These are phyloP conservation scores for Odontophorus gujanensis DNA, from an alignment of 2,113 vertebrate genomes.

Conservation along the genomic window DNA sequence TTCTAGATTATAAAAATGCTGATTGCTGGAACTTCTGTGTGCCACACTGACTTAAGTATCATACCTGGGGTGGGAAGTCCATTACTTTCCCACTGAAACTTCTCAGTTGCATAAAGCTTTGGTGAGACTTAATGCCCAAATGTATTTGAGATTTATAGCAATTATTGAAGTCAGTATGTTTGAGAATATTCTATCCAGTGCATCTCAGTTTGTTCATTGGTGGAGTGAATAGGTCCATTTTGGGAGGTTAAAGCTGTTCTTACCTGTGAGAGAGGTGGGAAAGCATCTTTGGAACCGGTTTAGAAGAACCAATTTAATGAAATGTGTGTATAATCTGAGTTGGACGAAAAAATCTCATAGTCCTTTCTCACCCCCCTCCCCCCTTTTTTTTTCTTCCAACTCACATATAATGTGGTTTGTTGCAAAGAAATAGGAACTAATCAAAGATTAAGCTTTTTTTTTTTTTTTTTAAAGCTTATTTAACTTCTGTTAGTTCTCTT, in stretches of 20 bases:
- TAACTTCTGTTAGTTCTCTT: background rate
- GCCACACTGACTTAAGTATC: background rate
- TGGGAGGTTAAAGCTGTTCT: background rate
- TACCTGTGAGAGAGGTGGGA: background rate
- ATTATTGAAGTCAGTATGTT: background rate
- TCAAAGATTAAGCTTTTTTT: background rate
- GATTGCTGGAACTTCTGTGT: background rate
- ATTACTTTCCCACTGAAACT: background rate
- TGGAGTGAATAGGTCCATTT: background rate
- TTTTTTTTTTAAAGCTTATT: background rate
- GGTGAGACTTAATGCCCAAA: background rate
- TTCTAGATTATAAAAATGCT: background rate
- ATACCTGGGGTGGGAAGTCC: background rate
- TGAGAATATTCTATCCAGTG: background rate
- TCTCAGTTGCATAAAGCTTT: background rate
- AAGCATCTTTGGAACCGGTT: background rate
- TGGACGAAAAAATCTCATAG: background rate
- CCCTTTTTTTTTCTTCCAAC: background rate
- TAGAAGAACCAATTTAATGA: background rate
- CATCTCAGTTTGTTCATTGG: background rate
- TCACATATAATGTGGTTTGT: background rate
- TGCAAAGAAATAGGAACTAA: background rate
- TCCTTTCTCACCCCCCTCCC: no score
- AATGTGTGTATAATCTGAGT: background rate
- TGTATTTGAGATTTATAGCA: background rate